Conservation (phyloP, 2,888 invertebrate species). For the Drosophila subsilvestris region DNA sequence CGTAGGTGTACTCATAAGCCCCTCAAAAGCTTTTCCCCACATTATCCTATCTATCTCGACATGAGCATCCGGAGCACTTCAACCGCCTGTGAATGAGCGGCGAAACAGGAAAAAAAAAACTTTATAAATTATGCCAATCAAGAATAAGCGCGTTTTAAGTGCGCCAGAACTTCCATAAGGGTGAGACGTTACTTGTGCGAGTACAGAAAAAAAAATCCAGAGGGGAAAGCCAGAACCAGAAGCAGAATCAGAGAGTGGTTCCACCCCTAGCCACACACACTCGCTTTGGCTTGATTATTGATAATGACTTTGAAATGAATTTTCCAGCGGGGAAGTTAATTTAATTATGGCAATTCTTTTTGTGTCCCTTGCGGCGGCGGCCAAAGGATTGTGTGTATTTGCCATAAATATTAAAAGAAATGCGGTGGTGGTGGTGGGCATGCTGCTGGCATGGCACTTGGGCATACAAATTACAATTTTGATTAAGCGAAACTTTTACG, state of each 20-base stretch:
- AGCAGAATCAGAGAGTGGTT: not conserved
- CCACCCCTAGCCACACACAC: not conserved
- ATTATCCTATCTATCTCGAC: conserved; percentile 30
- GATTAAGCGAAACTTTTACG: conserved; percentile 12
- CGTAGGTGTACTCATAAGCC: conserved; percentile 23
- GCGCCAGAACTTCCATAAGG: conserved; percentile 55
- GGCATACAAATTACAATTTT: conserved; percentile 27
- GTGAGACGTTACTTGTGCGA: conserved; percentile 14
- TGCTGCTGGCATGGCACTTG: not conserved
- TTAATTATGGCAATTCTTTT: conserved; percentile 72
- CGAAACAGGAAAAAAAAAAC: conserved; percentile 42
- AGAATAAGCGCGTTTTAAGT: conserved; percentile 74
- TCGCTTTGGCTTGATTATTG: conserved; percentile 62
- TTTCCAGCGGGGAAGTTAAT: conserved; percentile 68
- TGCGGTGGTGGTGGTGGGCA: not conserved
- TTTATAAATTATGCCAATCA: conserved; percentile 78
- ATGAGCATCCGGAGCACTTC: conserved; percentile 11
- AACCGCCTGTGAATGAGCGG: conserved; percentile 4
- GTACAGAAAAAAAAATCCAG: conserved; percentile 18
- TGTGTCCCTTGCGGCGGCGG: conserved; percentile 32
- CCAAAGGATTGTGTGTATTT: conserved; percentile 13
- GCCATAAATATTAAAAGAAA: conserved; percentile 20
- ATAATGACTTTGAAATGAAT: conserved; percentile 75
- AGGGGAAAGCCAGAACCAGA: not conserved
- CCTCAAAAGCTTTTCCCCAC: conserved; percentile 12